These are phyloP conservation scores for Turdus rufiventris DNA, from an alignment of 2,113 vertebrate species.

Conservation along the genomic window DNA sequence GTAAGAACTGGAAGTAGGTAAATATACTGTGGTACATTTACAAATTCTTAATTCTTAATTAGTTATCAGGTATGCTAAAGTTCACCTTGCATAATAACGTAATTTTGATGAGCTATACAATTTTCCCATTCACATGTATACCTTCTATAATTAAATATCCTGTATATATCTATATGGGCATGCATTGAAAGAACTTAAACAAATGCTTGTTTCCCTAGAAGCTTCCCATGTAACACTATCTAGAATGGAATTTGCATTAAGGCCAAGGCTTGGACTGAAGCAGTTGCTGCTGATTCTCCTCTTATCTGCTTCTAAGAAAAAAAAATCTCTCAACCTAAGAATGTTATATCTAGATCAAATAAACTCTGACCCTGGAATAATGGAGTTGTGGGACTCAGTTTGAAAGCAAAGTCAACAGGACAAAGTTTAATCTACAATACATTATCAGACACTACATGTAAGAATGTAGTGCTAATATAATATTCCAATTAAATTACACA, in stretches of 20 bases:
- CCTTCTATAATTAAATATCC: neutral
- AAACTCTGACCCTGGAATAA: slow-evolving; percentile 63
- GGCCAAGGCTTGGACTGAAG: neutral
- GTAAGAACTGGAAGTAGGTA: neutral
- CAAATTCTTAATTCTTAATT: neutral
- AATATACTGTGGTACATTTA: neutral
- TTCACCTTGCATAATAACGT: neutral
- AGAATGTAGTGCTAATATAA: neutral
- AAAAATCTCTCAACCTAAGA: slow-evolving; percentile 16
- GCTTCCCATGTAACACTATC: neutral
- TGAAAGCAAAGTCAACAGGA: slow-evolving; percentile 54
- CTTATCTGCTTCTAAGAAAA: slow-evolving; percentile 47
- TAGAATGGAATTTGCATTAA: neutral
- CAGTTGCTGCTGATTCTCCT: slow-evolving; percentile 9
- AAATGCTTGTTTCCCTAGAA: neutral
- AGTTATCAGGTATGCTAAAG: neutral
- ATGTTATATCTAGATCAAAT: slow-evolving; percentile 62
- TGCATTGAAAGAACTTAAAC: neutral
- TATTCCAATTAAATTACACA: neutral
- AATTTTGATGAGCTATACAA: neutral
- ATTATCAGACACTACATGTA: neutral
- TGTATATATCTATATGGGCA: neutral
- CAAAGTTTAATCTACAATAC: slow-evolving; percentile 57
- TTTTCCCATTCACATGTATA: neutral
- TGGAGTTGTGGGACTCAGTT: neutral